Evolutionary conservation across 37 sponge, comb jelly and placozoan species (phyloP).

Genomic region (Tethya wilhelma): DNA sequence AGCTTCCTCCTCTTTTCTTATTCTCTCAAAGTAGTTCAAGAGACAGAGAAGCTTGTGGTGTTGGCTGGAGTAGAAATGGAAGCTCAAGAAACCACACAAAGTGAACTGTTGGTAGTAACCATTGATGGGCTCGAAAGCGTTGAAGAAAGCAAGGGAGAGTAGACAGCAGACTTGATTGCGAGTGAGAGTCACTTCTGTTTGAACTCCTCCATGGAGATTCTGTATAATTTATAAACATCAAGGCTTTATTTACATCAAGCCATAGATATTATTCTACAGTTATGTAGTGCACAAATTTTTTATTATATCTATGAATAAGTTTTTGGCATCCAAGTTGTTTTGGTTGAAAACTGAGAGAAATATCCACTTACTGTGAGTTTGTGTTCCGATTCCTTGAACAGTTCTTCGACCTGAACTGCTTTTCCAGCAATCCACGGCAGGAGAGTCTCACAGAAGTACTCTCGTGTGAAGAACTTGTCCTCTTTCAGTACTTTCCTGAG

Average conservation of each 20-base stretch:
- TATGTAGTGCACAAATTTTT: too few species aligned
- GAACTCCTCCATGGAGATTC: constrained; percentile 2
- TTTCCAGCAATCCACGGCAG: constrained; percentile 60
- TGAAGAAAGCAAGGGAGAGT: constrained; percentile 65
- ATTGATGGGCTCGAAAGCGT: constrained; percentile 18
- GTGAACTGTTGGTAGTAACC: constrained; percentile 50
- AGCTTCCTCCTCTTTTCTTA: constrained; percentile 34
- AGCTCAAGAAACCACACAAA: constrained; percentile 31
- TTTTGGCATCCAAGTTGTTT: neutral
- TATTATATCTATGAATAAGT: neutral
- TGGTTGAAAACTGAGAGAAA: neutral
- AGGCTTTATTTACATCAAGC: neutral
- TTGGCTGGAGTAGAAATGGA: constrained; percentile 38
- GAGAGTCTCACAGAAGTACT: constrained; percentile 19
- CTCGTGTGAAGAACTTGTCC: constrained; percentile 13
- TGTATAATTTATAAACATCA: neutral
- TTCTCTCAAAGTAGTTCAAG: constrained; percentile 54
- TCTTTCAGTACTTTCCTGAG: constrained; percentile 4
- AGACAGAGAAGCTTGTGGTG: constrained; percentile 52
- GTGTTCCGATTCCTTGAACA: constrained; percentile 20
- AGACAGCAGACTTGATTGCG: constrained; percentile 58
- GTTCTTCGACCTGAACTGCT: constrained; percentile 45
- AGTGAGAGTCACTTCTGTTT: constrained; percentile 19
- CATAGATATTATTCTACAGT: neutral
- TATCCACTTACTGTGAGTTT: constrained; percentile 21